Evolutionary conservation across 1,140 invertebrate genomes (phyloP), one percentile per base, ranked within the genome.

Genomic region (Holcopasites calliopsidis): DNA sequence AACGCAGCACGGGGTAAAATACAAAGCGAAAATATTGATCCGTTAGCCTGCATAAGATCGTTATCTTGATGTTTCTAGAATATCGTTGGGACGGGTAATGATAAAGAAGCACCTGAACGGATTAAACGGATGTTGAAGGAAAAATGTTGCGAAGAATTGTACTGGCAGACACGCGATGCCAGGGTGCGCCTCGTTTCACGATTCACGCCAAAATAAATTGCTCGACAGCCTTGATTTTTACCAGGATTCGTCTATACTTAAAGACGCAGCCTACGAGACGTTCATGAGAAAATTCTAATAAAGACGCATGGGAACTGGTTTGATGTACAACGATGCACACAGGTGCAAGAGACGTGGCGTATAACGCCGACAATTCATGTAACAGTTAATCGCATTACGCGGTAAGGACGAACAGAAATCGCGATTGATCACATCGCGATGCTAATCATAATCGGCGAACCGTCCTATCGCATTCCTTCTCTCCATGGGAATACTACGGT

Each of bases 301-400:
- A 58, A 76, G 64, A 64, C 50, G 57, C 72, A 75, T 47, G 58
- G 64, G 50, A 73, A 80, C 31, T 78, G 79, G 47, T 65, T 61
- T 62, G 58, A 64, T 28, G 62, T 21, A 52, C 65, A 64, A 44
- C 57, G 38, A 58, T 8, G 21, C 11, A 65, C 54, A 68, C 44
- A n/a, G 42, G n/a, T 73, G 60, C 61, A 44, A 38, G 61, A n/a
- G n/a, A 62, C 28, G 44, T 28, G 54, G 57, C 38, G 52, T 58
- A 74, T 70, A 65, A 65, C 50, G 26, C 79, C 21, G 23, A n/a
- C 16, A 35, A 79, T 18, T 28, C 66, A 31, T 71, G 78, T 79
- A 75, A 72, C 71, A 64, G 82, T 82, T 82, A 76, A 83, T 82
- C 78, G 66, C 49, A 38, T 80, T 76, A 79, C n/a, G 16, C 35